Base-by-base conservation (phyloP, 2,113 vertebrate species). In the Petaurus breviceps region DNA sequence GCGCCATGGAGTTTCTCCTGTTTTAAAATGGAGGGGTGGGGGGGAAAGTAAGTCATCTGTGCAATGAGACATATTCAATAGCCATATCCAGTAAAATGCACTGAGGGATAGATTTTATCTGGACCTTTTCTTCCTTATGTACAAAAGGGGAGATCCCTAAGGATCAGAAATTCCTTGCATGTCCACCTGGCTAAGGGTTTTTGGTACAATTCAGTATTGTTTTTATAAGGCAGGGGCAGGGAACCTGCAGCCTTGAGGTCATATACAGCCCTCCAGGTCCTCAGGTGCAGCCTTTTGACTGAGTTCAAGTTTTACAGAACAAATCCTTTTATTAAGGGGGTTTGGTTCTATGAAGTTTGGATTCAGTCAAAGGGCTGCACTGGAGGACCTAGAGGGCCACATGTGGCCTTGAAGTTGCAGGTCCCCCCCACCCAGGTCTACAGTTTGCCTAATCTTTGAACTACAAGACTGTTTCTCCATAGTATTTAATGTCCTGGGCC, bases 1-100 rank as follows among this genome's bases (percentile, higher is more conserved):
- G 98, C 93, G 97, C 97, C 96, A 97, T 89, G 96, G 97, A 53
- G 54, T 98, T 98, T 98, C 98, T 99, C 99, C 95, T 97, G 97
- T 96, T 84, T 92, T 57, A 52, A 91, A 91, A 26, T 0, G 9
- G 51, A 93, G 51, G 16, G 19, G 0, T 26, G 49, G 95, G 96
- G 97, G 46, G 96, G 93, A 96, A 98, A n/a, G 19, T n/a, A 98
- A 98, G 91, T 95, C 95, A 96, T 9, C 94, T 93, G 94, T 96
- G 96, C n/a, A 95, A 53, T 26, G 14, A 97, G 51, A 95, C 90
- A 97, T 51, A 23, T 55, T 84, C n/a, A 43, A 84, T 22, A 84
- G n/a, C n/a, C n/a, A 43, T n/a, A 84, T 84, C 68, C 16, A 8
- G 68, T 43, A 84, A 43, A 84, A 84, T 22, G 19, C 14, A 50